Conservation (phyloP, 2,888 invertebrate species). For the Aphidoletes aphidimyza region DNA sequence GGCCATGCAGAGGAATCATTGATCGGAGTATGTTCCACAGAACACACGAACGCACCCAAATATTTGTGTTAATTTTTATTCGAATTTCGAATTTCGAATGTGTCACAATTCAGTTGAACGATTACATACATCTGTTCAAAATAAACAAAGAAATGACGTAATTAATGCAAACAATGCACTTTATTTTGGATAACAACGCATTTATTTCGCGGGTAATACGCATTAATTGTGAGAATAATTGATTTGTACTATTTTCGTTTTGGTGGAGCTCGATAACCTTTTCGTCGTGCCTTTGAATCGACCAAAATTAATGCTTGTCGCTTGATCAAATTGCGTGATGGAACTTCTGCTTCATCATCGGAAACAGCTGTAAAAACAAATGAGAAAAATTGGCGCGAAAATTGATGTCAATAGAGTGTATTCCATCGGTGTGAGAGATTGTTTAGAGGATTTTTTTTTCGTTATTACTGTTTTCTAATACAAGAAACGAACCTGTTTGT, state of each 20-base stretch:
- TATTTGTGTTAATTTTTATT: no score
- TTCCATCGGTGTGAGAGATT: no score
- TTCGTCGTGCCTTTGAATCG: conserved; percentile 83
- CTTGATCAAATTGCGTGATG: conserved; percentile 81
- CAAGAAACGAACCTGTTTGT: conserved; percentile 62
- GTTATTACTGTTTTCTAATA: background rate
- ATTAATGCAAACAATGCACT: background rate
- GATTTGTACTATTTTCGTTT: conserved; percentile 23
- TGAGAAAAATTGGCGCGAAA: background rate
- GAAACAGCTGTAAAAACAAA: conserved; percentile 67
- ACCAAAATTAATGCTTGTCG: conserved; percentile 85
- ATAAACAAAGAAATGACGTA: conserved; percentile 41
- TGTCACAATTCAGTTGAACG: background rate
- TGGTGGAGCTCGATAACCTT: conserved; percentile 70
- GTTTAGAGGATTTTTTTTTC: background rate
- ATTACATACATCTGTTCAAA: background rate
- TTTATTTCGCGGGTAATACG: background rate
- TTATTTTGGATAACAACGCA: background rate
- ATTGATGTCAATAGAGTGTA: background rate
- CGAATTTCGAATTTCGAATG: conserved; percentile 29
- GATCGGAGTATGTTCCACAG: background rate
- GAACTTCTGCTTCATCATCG: conserved; percentile 86
- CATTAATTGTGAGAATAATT: background rate
- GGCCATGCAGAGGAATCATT: no score
- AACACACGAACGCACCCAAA: background rate